phyloP scores from a whole-genome alignment of 1,140 invertebrate species.

The Coboldia fuscipes region DNA sequence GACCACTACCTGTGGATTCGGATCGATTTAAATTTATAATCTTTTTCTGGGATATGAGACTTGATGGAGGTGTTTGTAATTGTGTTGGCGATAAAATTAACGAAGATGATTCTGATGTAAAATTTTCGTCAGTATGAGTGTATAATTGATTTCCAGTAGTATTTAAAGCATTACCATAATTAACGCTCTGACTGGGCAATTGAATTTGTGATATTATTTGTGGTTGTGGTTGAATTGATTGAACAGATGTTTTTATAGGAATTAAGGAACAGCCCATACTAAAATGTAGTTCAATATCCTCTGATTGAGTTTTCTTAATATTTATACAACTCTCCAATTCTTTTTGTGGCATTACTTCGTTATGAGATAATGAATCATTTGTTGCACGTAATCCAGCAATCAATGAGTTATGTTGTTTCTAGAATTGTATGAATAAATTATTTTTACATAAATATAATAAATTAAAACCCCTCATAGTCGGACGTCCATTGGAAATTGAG shows the following conservation, averaged over 20 bases:
- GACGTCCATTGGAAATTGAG: background rate
- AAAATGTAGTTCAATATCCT: conserved; percentile 10
- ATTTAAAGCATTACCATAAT: background rate
- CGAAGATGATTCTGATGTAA: background rate
- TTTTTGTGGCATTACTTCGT: conserved; percentile 38
- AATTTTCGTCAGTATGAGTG: background rate
- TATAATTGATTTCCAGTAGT: too few relatives aligned
- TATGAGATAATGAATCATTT: conserved; percentile 42
- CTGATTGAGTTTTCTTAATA: conserved; percentile 13
- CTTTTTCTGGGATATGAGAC: conserved; percentile 15
- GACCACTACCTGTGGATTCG: conserved; percentile 51
- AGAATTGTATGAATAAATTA: conserved; percentile 10
- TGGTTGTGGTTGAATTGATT: background rate
- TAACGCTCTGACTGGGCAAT: background rate
- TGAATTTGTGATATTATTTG: background rate
- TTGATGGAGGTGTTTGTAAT: background rate
- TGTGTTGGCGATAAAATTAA: background rate
- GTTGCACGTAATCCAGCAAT: conserved; percentile 78
- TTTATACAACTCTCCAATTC: conserved; percentile 21
- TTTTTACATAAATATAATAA: background rate
- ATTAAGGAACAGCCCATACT: background rate
- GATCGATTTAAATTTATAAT: conserved; percentile 32
- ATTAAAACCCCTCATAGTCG: background rate
- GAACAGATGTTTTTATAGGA: background rate
- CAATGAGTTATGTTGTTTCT: conserved; percentile 86